phyloP scores from a whole-genome alignment of 2,888 invertebrate species.

The Cremastobaeus sp. region DNA sequence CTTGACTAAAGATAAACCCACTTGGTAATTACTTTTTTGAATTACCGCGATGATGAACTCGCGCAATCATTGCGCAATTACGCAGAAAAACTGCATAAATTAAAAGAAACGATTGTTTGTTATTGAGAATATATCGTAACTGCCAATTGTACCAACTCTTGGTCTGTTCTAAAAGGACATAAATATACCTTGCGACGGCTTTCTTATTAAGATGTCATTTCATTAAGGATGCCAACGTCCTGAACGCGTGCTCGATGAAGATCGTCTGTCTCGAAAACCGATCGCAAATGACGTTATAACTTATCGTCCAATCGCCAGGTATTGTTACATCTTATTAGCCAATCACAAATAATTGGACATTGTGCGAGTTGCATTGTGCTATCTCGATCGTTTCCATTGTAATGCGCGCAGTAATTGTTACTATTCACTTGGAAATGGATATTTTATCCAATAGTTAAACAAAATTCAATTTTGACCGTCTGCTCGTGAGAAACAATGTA shows the following conservation, averaged over 20 bases:
- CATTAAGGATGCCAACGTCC: no score
- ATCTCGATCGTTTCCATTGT: constrained; percentile 33
- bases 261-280: no score
- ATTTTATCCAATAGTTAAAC: constrained; percentile 33
- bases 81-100: no score
- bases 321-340: constrained; percentile 50
- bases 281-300: constrained; percentile 25
- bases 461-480: constrained; percentile 23
- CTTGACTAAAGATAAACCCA: background rate
- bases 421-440: constrained; percentile 31
- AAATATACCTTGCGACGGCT: no score
- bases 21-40: background rate
- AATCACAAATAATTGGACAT: constrained; percentile 46
- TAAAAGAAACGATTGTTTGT: no score
- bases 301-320: constrained; percentile 41
- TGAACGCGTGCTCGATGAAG: no score
- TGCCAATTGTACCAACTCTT: no score
- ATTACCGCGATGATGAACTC: background rate
- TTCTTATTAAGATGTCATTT: no score
- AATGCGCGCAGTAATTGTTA: constrained; percentile 32
- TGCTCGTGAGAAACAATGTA: background rate
- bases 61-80: background rate
- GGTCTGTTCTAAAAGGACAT: no score
- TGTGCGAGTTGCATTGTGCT: constrained; percentile 26
- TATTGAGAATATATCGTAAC: no score